These are phyloP conservation scores for Tragopan temminckii DNA, from an alignment of 2,797 vertebrate species.

Conservation along the genomic window DNA sequence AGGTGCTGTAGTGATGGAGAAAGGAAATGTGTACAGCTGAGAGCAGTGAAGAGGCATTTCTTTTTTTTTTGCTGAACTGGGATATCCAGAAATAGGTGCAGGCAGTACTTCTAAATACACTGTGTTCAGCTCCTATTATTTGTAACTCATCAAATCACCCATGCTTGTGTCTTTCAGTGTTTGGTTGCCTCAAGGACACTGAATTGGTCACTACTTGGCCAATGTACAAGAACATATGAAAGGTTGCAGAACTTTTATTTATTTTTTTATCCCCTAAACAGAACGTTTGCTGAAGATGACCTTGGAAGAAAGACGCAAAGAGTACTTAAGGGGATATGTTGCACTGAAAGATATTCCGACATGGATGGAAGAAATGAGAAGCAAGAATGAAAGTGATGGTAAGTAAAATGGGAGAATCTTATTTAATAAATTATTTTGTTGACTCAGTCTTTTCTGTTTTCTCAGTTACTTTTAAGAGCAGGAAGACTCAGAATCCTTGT, in stretches of 20 bases:
- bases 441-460: not conserved
- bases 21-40: not conserved
- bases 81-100: not conserved
- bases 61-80: not conserved
- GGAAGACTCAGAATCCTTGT: not conserved
- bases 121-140: not conserved
- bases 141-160: not conserved
- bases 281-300: slow-evolving; percentile 92
- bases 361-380: slow-evolving; percentile 89
- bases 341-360: slow-evolving; percentile 88
- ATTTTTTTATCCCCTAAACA: slow-evolving; percentile 67
- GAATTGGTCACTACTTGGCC: not conserved
- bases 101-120: not conserved
- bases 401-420: slow-evolving; percentile 39
- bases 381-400: slow-evolving; percentile 81
- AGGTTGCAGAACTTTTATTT: not conserved
- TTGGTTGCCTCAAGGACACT: not conserved
- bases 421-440: not conserved
- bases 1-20: no score
- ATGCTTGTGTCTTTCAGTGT: not conserved
- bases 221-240: not conserved
- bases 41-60: not conserved
- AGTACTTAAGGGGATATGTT: slow-evolving; percentile 88
- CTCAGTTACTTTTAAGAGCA: not conserved
- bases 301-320: slow-evolving; percentile 92